A percentile compares a stretch with the other conserved stretches of the same genome.
phyloP scores from a whole-genome alignment of 1,140 invertebrate genomes.

The Magallana angulata region DNA sequence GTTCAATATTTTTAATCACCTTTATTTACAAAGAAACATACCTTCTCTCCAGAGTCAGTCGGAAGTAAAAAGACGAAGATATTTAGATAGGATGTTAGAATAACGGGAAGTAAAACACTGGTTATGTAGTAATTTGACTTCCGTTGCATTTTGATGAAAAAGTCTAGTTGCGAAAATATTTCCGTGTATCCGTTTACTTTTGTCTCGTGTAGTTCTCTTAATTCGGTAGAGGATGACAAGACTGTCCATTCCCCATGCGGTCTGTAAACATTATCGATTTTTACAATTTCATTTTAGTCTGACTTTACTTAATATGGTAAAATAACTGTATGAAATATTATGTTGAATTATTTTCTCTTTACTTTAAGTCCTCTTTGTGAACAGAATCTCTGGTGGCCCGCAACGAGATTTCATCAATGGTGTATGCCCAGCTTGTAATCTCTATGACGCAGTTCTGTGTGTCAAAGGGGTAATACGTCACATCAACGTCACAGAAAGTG shows the following conservation, averaged over 20 bases:
- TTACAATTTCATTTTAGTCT: too few relatives aligned
- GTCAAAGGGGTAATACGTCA: conserved; percentile 87
- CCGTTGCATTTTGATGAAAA: conserved; percentile 42
- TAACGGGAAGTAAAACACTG: conserved; percentile 49
- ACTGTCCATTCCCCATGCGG: conserved; percentile 44
- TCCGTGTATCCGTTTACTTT: conserved; percentile 39
- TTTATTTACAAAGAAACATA: not conserved
- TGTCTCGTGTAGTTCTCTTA: conserved; percentile 24
- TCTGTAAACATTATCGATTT: not conserved
- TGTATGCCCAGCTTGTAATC: conserved; percentile 97
- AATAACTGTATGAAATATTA: too few relatives aligned
- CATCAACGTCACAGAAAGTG: conserved; percentile 91
- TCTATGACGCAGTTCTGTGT: conserved; percentile 97
- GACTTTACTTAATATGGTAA: too few relatives aligned
- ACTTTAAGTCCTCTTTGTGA: conserved; percentile 43
- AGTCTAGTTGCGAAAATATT: conserved; percentile 56
- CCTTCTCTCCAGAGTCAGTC: conserved; percentile 58
- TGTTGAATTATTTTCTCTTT: not conserved
- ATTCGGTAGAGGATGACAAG: conserved; percentile 12
- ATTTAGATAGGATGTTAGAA: conserved; percentile 50
- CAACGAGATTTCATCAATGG: conserved; percentile 39
- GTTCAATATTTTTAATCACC: too few relatives aligned
- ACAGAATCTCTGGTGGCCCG: not conserved
- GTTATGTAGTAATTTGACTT: conserved; percentile 46
- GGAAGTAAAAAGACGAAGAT: conserved; percentile 56